A percentile compares a stretch with the other conserved stretches of the same genome.
Evolutionary conservation across 2,888 invertebrate species (phyloP).

Genomic region (Dicycla oo): DNA sequence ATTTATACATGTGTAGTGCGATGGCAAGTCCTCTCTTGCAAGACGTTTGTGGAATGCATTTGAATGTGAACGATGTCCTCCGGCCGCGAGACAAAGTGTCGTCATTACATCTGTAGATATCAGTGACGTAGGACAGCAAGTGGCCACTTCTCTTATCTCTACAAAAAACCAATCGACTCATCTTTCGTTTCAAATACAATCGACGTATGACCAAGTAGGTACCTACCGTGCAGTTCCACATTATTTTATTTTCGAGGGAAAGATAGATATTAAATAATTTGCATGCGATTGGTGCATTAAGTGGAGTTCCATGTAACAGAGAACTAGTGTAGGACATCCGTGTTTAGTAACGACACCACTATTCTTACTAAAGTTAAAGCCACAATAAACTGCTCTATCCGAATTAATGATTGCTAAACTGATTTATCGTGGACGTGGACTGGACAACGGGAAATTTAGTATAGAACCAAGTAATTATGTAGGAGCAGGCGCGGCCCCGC

Average conservation of each 20-base stretch:
- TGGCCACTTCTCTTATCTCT: background rate
- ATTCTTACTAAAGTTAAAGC: conserved; percentile 10
- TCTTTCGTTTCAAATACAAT: conserved; percentile 4
- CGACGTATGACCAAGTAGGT: background rate
- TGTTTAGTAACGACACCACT: background rate
- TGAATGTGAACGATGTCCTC: background rate
- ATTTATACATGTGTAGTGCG: background rate
- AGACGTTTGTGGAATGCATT: background rate
- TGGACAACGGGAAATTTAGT: conserved; percentile 30
- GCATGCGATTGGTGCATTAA: background rate
- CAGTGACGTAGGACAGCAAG: background rate
- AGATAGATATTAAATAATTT: background rate
- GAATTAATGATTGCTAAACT: conserved; percentile 22
- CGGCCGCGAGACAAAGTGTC: background rate
- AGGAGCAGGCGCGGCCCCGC: conserved; percentile 22
- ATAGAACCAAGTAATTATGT: conserved; percentile 12
- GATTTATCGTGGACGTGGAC: conserved; percentile 12
- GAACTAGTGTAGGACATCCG: background rate
- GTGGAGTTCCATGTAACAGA: background rate
- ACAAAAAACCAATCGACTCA: background rate
- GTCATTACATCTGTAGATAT: conserved; percentile 9
- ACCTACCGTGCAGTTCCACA: background rate
- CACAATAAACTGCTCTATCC: conserved; percentile 18
- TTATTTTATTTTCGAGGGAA: background rate
- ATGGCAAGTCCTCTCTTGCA: background rate